Evolutionary conservation across 1,140 invertebrate genomes (phyloP), one percentile per base, ranked within the genome.

Genomic region (Colletes latitarsis): DNA sequence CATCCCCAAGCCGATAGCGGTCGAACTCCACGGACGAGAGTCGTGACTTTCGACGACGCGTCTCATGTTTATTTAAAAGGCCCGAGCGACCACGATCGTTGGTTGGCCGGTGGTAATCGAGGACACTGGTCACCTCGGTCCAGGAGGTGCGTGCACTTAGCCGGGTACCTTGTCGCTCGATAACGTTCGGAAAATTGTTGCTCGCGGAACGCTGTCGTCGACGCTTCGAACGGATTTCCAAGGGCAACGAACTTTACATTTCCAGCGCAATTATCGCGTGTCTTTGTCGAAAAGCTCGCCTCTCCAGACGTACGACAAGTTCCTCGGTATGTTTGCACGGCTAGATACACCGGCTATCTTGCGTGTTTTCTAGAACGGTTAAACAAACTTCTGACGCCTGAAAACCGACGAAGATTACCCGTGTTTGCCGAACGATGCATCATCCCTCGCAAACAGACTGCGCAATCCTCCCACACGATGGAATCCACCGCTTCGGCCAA

Each of bases 351-450:
- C 57, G 67, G 60, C 75, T 74, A 82, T 77, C 70, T 73, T 57
- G 67, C 70, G 43, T 79, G 72, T 82, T 76, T 85, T 82, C 30
- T 43, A 71, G n/a, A 14, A 69, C 75, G 53, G 76, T 78, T 82
- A 82, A 85, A 68, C 60, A 86, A 85, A 75, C 62, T 74, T 69
- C 39, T 58, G 64, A 78, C 63, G 53, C 46, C 30, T 41, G 60
- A 58, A 71, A 82, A 85, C 75, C 30, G 21, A 58, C 52, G 43
- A 68, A 68, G 75, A 82, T 86, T 86, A 85, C 53, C 60, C 66
- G 10, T 74, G 77, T 82, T 86, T 86, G 62, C 19, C 19, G 60
- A 79, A 72, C 70, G 75, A 85, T 85, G 62, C 60, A 62, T 82
- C 60, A 76, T 82, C 81, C 78, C 62, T 55, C 8, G 63, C n/a